Conservation (phyloP, 2,113 vertebrate genomes). For the Malurus alboscapulatus region DNA sequence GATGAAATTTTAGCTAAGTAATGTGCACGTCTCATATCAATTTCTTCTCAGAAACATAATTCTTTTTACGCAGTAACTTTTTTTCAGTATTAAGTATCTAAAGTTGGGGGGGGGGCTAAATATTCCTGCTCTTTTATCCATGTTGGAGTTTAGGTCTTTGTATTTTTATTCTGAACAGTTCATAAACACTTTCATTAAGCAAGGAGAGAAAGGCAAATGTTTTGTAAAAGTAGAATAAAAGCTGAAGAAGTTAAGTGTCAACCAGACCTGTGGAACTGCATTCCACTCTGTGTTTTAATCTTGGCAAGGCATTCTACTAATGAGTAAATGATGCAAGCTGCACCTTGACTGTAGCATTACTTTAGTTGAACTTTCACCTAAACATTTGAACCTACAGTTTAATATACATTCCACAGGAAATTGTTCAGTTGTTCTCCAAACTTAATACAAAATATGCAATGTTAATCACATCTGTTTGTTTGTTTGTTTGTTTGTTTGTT, state of each 20-base stretch:
- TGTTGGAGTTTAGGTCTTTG: not conserved
- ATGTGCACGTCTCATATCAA: not conserved
- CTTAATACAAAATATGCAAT: not conserved
- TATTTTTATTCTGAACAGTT: not conserved
- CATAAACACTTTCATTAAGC: not conserved
- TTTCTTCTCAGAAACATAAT: not conserved
- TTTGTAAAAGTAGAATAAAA: not conserved
- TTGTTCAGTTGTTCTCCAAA: not conserved
- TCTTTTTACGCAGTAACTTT: not conserved
- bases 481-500: not conserved
- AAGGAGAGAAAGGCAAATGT: not conserved
- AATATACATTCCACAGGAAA: not conserved
- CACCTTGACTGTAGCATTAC: not conserved
- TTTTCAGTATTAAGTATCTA: not conserved
- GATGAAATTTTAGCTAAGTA: not conserved
- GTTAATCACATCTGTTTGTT: not conserved
- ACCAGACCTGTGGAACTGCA: not conserved
- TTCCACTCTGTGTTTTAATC: slow-evolving; percentile 13
- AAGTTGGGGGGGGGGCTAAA: not conserved
- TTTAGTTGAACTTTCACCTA: not conserved
- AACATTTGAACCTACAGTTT: not conserved
- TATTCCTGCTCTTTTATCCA: not conserved
- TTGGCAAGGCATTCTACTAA: not conserved
- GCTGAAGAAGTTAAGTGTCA: not conserved
- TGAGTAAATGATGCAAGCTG: not conserved